Base-by-base conservation (phyloP, 2,113 vertebrate species). In the Elgaria multicarinata region DNA sequence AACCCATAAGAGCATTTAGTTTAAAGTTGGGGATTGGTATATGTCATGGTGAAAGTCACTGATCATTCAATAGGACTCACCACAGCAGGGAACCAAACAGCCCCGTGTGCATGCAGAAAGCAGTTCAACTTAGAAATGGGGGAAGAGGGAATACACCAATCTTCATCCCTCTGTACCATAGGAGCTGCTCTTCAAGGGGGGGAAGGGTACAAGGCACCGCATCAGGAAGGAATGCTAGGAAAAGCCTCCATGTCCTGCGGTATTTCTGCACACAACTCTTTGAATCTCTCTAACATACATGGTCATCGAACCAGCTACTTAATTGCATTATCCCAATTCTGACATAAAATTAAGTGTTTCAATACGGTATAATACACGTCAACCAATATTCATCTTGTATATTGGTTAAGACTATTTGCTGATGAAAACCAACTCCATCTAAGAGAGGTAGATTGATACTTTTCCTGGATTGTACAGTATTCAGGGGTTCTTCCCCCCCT, bases 351-450 rank as follows among this genome's bases (percentile, higher is more conserved):
- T 36, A 86, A 92, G 86, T 80, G 87, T 93, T 87, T 87, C 87
- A 88, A 71, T 92, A 93, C 90, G 94, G 90, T 0, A 4, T 0
- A 12, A 93, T 91, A 89, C 86, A 92, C 81, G 92, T 72, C 87
- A 94, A 78, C 90, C 93, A 92, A 18, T 91, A 92, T 91, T 36
- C 90, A n/a, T 79, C 91, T 91, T 93, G 93, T 91, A 91, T 89
- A 85, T 83, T 88, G 89, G 93, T 36, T 90, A 94, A 88, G 87
- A 87, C 66, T 89, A 88, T 92, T 94, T 90, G 92, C 91, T 93
- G 78, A 95, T 90, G 94, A 69, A 91, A 87, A 36, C 93, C 31
- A 81, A 89, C 85, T 75, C 86, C 85, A 77, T 24, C 87, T 94
- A 86, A 89, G 46, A 42, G 91, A 82, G 2, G 82, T 80, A 79